Conservation (phyloP, 1,140 invertebrate species). For the Bombus terrestris region DNA sequence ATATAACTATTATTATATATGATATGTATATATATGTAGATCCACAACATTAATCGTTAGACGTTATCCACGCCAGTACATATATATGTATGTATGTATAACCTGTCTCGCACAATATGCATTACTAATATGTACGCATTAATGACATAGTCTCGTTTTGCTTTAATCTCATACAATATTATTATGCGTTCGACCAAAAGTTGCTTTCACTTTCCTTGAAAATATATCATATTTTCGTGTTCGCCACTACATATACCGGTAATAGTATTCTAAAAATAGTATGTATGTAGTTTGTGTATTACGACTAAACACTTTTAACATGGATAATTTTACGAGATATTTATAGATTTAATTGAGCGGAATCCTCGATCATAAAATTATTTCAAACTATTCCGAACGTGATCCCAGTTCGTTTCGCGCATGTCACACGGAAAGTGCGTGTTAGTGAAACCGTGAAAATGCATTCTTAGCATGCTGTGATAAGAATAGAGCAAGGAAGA, state of each 20-base stretch:
- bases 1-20: not conserved
- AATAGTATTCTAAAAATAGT: not conserved
- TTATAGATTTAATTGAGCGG: not conserved
- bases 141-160: not conserved
- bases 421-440: conserved; percentile 43
- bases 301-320: not conserved
- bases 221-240: not conserved
- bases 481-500: conserved; percentile 63
- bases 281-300: not conserved
- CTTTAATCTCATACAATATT: not conserved
- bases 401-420: not conserved
- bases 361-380: not conserved
- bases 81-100: not conserved
- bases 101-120: not conserved
- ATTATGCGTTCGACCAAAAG: not conserved
- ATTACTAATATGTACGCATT: not conserved
- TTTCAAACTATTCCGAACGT: not conserved
- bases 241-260: no score
- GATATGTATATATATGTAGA: not conserved
- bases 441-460: conserved; percentile 60
- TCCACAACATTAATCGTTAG: not conserved
- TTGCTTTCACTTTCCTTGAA: conserved; percentile 16
- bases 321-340: not conserved
- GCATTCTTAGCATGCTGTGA: conserved; percentile 61
- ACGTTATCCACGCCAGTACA: no score